phyloP scores from a whole-genome alignment of 2,113 vertebrate genomes.

The Porphyrio hochstetteri region DNA sequence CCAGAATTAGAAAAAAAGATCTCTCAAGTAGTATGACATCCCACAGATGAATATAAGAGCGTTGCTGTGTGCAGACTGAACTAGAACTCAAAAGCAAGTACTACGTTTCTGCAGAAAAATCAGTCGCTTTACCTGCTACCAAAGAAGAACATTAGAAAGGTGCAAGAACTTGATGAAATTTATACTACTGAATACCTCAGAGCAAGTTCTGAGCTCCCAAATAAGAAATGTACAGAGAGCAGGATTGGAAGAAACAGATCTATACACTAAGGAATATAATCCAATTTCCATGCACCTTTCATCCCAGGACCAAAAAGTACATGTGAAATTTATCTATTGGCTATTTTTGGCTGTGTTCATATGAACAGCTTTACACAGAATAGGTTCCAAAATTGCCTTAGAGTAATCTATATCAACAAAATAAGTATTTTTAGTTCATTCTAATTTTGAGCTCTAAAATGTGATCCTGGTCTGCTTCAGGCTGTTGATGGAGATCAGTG shows the following conservation, averaged over 20 bases:
- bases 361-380: neutral
- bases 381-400: neutral
- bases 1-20: neutral
- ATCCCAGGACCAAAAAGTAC: neutral
- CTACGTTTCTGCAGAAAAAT: neutral
- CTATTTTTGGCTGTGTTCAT: neutral
- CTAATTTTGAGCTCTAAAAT: neutral
- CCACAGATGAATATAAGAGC: neutral
- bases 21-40: neutral
- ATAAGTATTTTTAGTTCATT: neutral
- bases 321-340: neutral
- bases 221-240: neutral
- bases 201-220: neutral
- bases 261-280: neutral
- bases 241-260: neutral
- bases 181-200: neutral
- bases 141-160: neutral
- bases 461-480: neutral
- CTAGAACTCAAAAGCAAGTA: neutral
- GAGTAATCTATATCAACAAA: fast-evolving
- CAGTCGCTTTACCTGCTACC: neutral
- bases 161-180: neutral
- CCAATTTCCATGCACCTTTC: neutral
- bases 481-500: neutral
- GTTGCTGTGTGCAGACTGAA: neutral